A percentile compares a stretch with the other conserved stretches of the same genome.
These are phyloP conservation scores for Synergus japonicus DNA, from an alignment of 2,888 invertebrate genomes.

Conservation along the genomic window DNA sequence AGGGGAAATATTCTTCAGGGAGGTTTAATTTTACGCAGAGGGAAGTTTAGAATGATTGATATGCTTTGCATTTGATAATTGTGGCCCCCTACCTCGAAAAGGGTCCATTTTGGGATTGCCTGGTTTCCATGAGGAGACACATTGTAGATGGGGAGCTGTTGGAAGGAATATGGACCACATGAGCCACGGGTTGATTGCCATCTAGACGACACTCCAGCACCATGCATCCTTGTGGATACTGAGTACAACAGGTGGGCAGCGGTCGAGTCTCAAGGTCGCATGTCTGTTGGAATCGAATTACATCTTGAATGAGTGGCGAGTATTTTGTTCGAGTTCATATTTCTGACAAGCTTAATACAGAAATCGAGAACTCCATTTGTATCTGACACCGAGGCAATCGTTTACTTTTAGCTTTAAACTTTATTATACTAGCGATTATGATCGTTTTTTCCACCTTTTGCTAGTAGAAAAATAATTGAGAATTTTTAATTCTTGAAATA, in stretches of 20 bases:
- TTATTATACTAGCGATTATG: not conserved
- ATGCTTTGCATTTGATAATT: not conserved
- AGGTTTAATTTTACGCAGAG: no score
- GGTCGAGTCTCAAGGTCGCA: conserved; percentile 49
- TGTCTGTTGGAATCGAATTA: conserved; percentile 61
- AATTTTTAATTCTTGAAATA: no score
- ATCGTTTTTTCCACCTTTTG: no score
- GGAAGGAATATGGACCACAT: conserved; percentile 60
- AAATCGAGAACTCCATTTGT: not conserved
- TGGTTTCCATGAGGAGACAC: conserved; percentile 55
- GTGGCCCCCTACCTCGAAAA: conserved; percentile 55
- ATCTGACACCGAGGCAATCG: not conserved
- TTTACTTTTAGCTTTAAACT: not conserved
- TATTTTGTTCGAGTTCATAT: not conserved
- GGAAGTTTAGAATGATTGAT: not conserved
- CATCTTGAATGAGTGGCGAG: conserved; percentile 36
- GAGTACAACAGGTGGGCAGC: conserved; percentile 56
- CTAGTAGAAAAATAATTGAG: no score
- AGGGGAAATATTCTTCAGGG: not conserved
- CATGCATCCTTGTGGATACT: conserved; percentile 62
- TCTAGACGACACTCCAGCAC: conserved; percentile 64
- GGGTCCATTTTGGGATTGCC: conserved; percentile 54
- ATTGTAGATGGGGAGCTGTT: conserved; percentile 48
- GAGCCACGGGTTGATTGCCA: conserved; percentile 62
- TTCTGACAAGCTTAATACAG: conserved; percentile 4